Conservation (phyloP, 2,797 vertebrate species). For the Sebastes wilsoni region DNA sequence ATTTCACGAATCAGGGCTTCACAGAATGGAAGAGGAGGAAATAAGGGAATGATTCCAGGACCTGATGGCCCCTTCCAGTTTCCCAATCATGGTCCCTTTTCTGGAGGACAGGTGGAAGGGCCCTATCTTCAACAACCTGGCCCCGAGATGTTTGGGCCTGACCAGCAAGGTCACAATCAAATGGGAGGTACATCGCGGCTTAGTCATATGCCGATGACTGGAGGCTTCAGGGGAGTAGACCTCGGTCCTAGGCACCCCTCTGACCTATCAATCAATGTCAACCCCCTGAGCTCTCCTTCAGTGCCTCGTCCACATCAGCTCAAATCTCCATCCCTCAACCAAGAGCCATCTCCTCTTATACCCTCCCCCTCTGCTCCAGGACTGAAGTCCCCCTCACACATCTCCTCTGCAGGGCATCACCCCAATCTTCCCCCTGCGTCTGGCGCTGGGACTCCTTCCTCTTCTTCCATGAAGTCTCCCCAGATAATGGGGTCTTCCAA, state of each 20-base stretch:
- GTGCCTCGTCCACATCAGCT: slow-evolving; percentile 88
- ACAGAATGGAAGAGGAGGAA: slow-evolving; percentile 82
- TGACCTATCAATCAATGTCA: slow-evolving; percentile 90
- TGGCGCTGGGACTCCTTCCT: slow-evolving; percentile 82
- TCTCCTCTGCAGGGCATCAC: slow-evolving; percentile 81
- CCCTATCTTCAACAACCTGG: slow-evolving; percentile 85
- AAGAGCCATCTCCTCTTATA: slow-evolving; percentile 90
- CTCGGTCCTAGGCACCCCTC: slow-evolving; percentile 87
- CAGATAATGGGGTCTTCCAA: slow-evolving; percentile 91
- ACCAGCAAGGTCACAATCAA: slow-evolving; percentile 83
- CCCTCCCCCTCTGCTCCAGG: slow-evolving; percentile 91
- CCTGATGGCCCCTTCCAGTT: slow-evolving; percentile 84
- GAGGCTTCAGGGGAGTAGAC: slow-evolving; percentile 82
- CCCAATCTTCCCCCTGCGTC: slow-evolving; percentile 75
- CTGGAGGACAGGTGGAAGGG: slow-evolving; percentile 85
- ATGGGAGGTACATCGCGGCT: slow-evolving; percentile 87
- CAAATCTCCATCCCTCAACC: slow-evolving; percentile 93
- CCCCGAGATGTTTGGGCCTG: slow-evolving; percentile 88
- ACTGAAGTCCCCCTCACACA: slow-evolving; percentile 93
- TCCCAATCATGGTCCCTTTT: slow-evolving; percentile 88
- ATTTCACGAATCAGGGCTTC: slow-evolving; percentile 85
- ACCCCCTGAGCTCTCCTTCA: slow-evolving; percentile 89
- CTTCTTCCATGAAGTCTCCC: slow-evolving; percentile 88
- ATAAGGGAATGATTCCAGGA: slow-evolving; percentile 87
- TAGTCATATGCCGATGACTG: slow-evolving; percentile 90